These are phyloP conservation scores for Drosophila ochracea DNA, from an alignment of 2,888 invertebrate species.

Conservation along the genomic window DNA sequence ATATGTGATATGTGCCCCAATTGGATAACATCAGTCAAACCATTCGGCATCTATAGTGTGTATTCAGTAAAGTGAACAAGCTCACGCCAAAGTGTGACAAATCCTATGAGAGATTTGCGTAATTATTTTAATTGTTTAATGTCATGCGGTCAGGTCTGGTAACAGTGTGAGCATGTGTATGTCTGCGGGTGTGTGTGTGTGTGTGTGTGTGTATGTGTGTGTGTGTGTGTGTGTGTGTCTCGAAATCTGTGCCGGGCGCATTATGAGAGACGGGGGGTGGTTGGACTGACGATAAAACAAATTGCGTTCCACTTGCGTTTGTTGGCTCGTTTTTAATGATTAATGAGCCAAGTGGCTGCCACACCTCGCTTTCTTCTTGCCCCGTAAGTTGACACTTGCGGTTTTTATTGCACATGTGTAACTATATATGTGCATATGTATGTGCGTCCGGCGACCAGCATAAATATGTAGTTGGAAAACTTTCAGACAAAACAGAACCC, in stretches of 20 bases:
- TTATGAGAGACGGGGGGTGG: conserved; percentile 16
- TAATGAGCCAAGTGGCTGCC: conserved; percentile 62
- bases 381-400: conserved; percentile 65
- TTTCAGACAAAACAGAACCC: conserved; percentile 43
- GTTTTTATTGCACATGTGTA: conserved; percentile 24
- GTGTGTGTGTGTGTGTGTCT: conserved; percentile 24
- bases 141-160: conserved; percentile 72
- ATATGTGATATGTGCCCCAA: neutral
- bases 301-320: conserved; percentile 67
- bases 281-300: conserved; percentile 67
- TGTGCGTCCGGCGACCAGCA: conserved; percentile 52
- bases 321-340: conserved; percentile 68
- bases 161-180: conserved; percentile 28
- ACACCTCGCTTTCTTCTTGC: conserved; percentile 30
- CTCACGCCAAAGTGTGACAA: conserved; percentile 61
- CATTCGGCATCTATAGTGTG: conserved; percentile 11
- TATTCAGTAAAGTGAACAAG: conserved; percentile 24
- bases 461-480: conserved; percentile 57
- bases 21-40: neutral
- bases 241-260: conserved; percentile 56
- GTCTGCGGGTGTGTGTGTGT: conserved; percentile 28
- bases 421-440: neutral
- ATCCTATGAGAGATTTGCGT: conserved; percentile 77
- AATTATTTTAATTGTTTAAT: conserved; percentile 82
- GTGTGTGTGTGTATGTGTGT: conserved; percentile 24